Conservation (phyloP, 1,140 invertebrate species). For the Linepithema humile region DNA sequence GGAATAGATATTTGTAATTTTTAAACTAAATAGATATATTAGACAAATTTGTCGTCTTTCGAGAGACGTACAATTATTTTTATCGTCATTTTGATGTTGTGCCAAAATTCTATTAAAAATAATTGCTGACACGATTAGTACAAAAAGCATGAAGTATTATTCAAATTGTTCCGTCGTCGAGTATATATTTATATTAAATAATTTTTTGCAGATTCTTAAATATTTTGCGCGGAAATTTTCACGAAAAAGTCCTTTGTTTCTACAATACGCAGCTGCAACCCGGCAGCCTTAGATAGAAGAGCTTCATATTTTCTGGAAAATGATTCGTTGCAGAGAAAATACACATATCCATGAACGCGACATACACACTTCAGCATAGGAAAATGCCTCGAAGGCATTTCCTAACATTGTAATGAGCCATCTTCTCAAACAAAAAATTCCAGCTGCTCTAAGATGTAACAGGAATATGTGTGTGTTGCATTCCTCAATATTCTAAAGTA, state of each 20-base stretch:
- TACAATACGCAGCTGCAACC: not conserved
- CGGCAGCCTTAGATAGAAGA: not conserved
- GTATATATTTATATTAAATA: not conserved
- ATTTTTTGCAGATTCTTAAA: not conserved
- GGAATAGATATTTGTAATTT: conserved; percentile 3
- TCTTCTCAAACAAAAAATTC: not conserved
- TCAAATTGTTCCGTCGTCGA: too few species aligned
- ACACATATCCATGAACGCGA: not conserved
- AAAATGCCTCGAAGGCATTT: not conserved
- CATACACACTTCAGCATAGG: not conserved
- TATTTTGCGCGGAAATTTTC: not conserved
- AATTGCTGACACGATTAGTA: too few species aligned
- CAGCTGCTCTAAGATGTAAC: too few species aligned
- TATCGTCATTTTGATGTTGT: too few species aligned
- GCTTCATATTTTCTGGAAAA: not conserved
- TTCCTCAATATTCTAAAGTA: not conserved
- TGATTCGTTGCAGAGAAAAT: not conserved
- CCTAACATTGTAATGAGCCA: not conserved
- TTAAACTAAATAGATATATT: not conserved
- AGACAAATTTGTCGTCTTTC: not conserved
- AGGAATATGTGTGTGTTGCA: not conserved
- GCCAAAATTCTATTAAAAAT: too few species aligned
- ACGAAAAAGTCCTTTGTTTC: not conserved
- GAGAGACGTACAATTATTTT: not conserved
- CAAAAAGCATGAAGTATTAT: too few species aligned